A percentile compares a stretch with the other conserved stretches of the same genome.
phyloP scores from a whole-genome alignment of 2,888 invertebrate species.

The Acanthosepion pharaonis region DNA sequence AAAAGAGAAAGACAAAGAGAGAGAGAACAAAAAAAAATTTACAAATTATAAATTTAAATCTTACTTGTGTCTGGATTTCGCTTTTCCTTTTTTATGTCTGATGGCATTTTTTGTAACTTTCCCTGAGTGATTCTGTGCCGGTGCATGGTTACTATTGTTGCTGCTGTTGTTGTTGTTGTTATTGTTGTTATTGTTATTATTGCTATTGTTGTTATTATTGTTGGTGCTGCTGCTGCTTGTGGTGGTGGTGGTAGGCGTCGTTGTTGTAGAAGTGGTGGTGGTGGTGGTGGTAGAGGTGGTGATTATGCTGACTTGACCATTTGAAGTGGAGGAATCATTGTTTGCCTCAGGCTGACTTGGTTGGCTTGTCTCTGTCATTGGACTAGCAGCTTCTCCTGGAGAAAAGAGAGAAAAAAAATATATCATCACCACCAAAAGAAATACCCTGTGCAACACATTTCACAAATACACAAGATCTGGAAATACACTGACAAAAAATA shows the following conservation, averaged over 20 bases:
- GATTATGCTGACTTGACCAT: constrained; percentile 62
- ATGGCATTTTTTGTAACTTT: constrained; percentile 63
- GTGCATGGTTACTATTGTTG: constrained; percentile 58
- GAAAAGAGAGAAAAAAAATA: neutral
- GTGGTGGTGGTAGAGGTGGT: constrained; percentile 50
- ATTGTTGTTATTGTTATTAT: neutral
- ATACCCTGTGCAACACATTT: neutral
- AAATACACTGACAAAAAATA: too few relatives aligned
- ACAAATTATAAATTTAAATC: neutral
- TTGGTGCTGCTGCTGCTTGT: constrained; percentile 56
- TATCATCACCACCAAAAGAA: neutral
- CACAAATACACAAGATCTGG: too few relatives aligned
- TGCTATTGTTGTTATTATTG: constrained; percentile 54
- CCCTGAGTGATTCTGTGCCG: constrained; percentile 61
- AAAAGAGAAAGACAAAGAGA: too few relatives aligned
- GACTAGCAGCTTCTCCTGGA: constrained; percentile 44
- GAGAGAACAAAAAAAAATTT: too few relatives aligned
- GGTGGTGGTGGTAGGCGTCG: constrained; percentile 61
- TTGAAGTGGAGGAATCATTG: constrained; percentile 43
- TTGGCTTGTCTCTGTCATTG: constrained; percentile 44
- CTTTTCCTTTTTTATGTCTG: constrained; percentile 66
- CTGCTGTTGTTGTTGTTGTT: constrained; percentile 51
- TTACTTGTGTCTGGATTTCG: constrained; percentile 63
- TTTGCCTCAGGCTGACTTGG: constrained; percentile 41
- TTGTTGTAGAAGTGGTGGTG: constrained; percentile 44